Percentiles rank a stretch among this genome's conserved stretches.
Evolutionary conservation across 2,113 vertebrate genomes (phyloP).

Genomic region (Protobothrops flavoviridis): DNA sequence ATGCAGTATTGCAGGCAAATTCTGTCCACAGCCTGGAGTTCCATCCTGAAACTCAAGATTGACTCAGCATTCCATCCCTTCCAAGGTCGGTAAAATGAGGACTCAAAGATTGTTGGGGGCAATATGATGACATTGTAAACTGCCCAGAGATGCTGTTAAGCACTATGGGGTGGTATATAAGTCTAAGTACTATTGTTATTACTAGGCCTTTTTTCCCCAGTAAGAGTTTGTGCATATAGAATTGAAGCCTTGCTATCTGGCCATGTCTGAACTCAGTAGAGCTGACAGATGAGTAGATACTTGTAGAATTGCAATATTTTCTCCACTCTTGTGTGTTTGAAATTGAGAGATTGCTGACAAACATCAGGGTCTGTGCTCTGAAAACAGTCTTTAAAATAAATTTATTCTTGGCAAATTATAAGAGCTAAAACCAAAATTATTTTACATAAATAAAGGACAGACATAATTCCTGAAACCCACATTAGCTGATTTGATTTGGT

Average conservation of each 20-base stretch:
- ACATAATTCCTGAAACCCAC: slow-evolving; percentile 55
- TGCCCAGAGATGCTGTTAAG: background rate
- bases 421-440: slow-evolving; percentile 45
- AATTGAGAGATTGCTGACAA: slow-evolving; percentile 5
- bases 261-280: background rate
- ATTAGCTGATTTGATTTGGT: slow-evolving; percentile 66
- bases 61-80: background rate
- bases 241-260: background rate
- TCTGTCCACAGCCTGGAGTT: background rate
- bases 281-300: background rate
- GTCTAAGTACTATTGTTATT: background rate
- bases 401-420: slow-evolving; percentile 44
- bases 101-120: background rate
- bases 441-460: slow-evolving; percentile 64
- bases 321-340: background rate
- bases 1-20: background rate
- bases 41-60: background rate
- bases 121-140: background rate
- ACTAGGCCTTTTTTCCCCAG: background rate
- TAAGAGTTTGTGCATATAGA: background rate
- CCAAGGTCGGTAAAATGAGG: background rate
- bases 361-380: background rate
- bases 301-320: background rate
- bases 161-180: background rate
- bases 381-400: slow-evolving; percentile 43